Base-by-base conservation (phyloP, 2,888 invertebrate genomes). In the Hyppa rectilinea region DNA sequence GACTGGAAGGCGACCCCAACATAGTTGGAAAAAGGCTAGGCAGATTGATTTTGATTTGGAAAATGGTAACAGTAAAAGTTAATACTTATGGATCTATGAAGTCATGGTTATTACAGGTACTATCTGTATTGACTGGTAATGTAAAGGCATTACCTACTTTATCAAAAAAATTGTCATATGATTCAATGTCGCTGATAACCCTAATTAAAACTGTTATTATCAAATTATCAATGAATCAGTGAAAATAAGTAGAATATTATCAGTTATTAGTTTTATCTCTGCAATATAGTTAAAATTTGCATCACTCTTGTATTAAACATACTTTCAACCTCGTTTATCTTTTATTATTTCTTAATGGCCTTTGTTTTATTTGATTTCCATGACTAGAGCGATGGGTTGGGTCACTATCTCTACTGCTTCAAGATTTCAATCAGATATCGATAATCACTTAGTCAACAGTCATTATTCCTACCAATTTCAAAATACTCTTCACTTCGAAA, bases 401-500 rank as follows among this genome's bases (percentile, higher is more conserved):
- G 9, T 4, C 2, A 55, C 7, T 3, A 40, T 17, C n/a, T 38
- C 1, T 59, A 40, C 12, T 20, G 12, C n/a, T 31, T 10, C 31
- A 38, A 23, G 12, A 20, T 38, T 45, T 47, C 20, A 40, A 70
- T 50, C 34, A n/a, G 0, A 56, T 49, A 85, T 84, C 85, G 84
- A 85, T 50, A 80, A n/a, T 49, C 7, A 43, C 59, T 70, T 29
- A 17, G 43, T 56, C 72, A 84, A 43, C 52, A 38, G 36, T 31
- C 36, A 75, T 40, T 87, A 90, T 83, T 90, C 86, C 91, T 90
- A 91, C 85, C 89, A 90, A 92, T 92, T 92, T 91, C 88, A 88
- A 92, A 95, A 93, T 92, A 93, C 88, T 89, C 92, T 91, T 92
- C 91, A 89, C 93, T 93, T 93, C 87, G 90, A 89, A 92, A 92